Evolutionary conservation across 2,797 vertebrate species (phyloP).

Genomic region (Brotula barbata): DNA sequence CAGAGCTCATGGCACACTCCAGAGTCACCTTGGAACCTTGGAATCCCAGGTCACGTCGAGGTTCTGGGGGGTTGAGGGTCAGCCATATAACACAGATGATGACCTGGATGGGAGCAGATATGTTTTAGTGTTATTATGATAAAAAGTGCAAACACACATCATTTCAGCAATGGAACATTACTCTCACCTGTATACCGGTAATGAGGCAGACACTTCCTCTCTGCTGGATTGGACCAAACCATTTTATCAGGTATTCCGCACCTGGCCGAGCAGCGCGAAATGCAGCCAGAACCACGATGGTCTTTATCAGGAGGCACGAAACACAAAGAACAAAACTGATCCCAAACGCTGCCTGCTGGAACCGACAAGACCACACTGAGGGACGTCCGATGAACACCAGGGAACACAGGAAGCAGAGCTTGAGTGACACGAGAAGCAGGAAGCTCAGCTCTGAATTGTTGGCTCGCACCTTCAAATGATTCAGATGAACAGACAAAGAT

Average conservation of each 20-base stretch:
- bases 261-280: conserved; percentile 72
- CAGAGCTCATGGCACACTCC: conserved; percentile 66
- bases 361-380: conserved; percentile 60
- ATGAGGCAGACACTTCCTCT: conserved; percentile 69
- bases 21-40: conserved; percentile 72
- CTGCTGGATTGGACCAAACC: conserved; percentile 74
- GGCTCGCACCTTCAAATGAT: conserved; percentile 64
- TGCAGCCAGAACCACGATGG: conserved; percentile 71
- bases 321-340: conserved; percentile 71
- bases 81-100: conserved; percentile 71
- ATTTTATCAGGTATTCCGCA: conserved; percentile 64
- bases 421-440: conserved; percentile 72
- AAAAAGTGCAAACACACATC: no score
- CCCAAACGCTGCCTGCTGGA: conserved; percentile 71
- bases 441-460: conserved; percentile 80
- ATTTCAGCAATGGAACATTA: background rate
- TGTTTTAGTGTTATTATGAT: background rate
- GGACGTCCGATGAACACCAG: conserved; percentile 74
- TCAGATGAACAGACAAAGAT: conserved; percentile 26
- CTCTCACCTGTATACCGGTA: conserved; percentile 71
- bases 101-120: conserved; percentile 44
- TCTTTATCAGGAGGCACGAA: conserved; percentile 71
- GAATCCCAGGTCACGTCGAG: conserved; percentile 59
- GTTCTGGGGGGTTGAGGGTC: conserved; percentile 64
- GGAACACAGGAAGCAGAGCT: conserved; percentile 76